phyloP scores from a whole-genome alignment of 2,113 vertebrate species.

The Leucoraja erinaceus region DNA sequence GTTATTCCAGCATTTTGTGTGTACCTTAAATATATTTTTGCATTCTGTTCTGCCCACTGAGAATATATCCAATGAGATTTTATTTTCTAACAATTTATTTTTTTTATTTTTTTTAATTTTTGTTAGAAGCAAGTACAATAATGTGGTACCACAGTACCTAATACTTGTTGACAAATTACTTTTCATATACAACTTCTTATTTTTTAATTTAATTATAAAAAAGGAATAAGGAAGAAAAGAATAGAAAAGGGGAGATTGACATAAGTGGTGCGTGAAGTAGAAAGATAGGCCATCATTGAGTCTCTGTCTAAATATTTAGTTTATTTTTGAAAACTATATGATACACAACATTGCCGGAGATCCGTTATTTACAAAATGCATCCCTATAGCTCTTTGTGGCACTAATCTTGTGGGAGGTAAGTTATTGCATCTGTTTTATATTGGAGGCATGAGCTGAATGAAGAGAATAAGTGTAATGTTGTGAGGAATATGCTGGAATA shows the following conservation, averaged over 20 bases:
- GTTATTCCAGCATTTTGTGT: too few relatives aligned
- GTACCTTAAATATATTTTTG: background rate
- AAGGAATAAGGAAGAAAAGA: too few relatives aligned
- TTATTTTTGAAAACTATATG: background rate
- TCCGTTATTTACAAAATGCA: background rate
- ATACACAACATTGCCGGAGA: background rate
- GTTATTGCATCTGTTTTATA: constrained; percentile 10
- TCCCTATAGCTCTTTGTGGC: background rate
- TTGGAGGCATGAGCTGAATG: constrained; percentile 18
- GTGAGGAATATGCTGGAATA: background rate
- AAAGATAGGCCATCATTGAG: too few relatives aligned
- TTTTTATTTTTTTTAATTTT: too few relatives aligned
- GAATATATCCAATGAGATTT: background rate
- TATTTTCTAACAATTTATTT: background rate
- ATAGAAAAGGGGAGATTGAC: too few relatives aligned
- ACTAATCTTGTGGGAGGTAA: background rate
- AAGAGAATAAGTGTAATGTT: constrained; percentile 18
- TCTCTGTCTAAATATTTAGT: background rate
- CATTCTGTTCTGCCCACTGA: too few relatives aligned
- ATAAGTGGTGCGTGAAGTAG: too few relatives aligned
- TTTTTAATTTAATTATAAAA: too few relatives aligned
- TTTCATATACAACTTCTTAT: too few relatives aligned
- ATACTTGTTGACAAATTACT: too few relatives aligned
- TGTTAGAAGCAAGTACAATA: too few relatives aligned
- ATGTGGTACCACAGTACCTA: too few relatives aligned